Base-by-base conservation (phyloP, 92 coral and sea anemone genomes). In the Palythoa caribaeorum region DNA sequence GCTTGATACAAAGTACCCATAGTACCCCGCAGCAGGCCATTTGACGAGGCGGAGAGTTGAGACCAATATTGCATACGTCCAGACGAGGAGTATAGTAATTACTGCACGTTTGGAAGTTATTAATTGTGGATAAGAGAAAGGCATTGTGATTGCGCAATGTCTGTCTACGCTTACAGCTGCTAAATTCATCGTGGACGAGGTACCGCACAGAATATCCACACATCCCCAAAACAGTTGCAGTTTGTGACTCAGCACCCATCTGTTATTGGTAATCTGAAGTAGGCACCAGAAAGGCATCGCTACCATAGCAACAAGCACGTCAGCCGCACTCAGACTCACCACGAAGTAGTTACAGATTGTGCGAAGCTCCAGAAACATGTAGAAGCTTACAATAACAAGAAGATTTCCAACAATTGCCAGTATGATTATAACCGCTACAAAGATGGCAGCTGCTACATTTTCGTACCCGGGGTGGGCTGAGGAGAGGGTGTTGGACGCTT, bases 201-300 rank as follows among this genome's bases (percentile, higher is more conserved):
- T 94, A 35, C 96, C 98, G 36, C 98, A 94, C 50, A 94, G 73
- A 68, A 94, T 94, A 40, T 94, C 98, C 94, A 93, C 92, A 73
- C 98, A 94, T 39, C 90, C 90, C 98, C 98, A 94, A 65, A 94
- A 93, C 44, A 79, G 63, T 37, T 50, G 65, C 55, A 93, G 79
- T 72, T 90, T 77, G 44, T 21, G n/a, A 21, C 98, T 86, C 59
- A 94, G 84, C 44, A 80, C 63, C 98, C 98, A 93, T 21, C 38
- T 79, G 52, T 91, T 89, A 50, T 88, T 83, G 5, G 96, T 91
- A 13, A 94, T 85, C 81, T 94, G 98, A 12, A 93, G 87, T 5
- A 92, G 91, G 88, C 98, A 94, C 98, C 98, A 94, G 87, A 94
- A 93, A 10, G 98, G 98, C 98, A 94, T 94, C 4, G 98, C 98